Evolutionary conservation across 30 jellyfish, hydroid and myxozoan species (phyloP).

Genomic region (Turritopsis rubra): DNA sequence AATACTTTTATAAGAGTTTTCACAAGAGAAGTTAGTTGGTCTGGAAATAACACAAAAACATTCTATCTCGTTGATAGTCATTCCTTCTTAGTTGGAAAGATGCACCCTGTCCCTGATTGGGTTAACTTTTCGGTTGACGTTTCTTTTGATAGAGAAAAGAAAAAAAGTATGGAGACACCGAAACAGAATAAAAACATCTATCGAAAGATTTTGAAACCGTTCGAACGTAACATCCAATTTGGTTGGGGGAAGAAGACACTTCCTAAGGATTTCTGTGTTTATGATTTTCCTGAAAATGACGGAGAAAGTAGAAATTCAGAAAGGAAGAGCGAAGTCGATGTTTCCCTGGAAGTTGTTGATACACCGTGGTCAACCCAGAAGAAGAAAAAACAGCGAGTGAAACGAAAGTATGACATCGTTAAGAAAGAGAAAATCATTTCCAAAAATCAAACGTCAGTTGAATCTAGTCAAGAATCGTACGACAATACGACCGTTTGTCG

Average conservation of each 20-base stretch:
- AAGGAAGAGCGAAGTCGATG: background rate
- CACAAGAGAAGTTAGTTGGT: background rate
- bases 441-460: background rate
- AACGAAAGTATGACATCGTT: background rate
- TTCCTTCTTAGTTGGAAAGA: no score
- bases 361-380: conserved; percentile 4
- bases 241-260: background rate
- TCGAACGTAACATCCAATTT: background rate
- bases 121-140: no score
- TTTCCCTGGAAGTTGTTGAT: background rate
- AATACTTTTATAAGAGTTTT: background rate
- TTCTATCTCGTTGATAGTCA: no score
- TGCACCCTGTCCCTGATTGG: no score
- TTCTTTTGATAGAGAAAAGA: background rate
- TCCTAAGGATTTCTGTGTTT: background rate
- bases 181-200: background rate
- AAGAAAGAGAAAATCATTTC: background rate
- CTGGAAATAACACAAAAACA: background rate
- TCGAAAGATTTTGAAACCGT: background rate
- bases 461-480: background rate
- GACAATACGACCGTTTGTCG: background rate
- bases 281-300: background rate
- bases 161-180: background rate
- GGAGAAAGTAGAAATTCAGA: background rate
- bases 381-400: background rate